phyloP scores from a whole-genome alignment of 2,113 vertebrate genomes.

The Jacana jacana region DNA sequence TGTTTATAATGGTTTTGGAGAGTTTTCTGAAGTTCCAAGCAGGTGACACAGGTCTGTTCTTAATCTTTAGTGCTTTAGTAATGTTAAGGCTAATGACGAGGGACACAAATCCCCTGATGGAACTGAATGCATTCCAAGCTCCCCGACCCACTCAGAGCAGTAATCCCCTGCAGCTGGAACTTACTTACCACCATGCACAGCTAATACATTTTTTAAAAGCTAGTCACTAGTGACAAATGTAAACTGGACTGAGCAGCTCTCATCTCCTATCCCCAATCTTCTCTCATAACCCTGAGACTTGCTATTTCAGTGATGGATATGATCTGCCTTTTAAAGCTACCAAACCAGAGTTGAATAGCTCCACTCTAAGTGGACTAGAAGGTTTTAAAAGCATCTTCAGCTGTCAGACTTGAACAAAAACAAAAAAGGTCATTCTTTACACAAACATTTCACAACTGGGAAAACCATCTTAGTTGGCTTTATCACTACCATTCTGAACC shows the following conservation, averaged over 20 bases:
- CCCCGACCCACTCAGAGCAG: constrained; percentile 87
- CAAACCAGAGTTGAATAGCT: constrained; percentile 61
- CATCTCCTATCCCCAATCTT: constrained; percentile 68
- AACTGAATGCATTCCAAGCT: constrained; percentile 91
- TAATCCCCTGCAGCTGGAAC: constrained; percentile 99
- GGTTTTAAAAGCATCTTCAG: constrained; percentile 79
- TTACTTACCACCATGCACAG: constrained; percentile 86
- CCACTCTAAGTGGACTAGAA: constrained; percentile 77
- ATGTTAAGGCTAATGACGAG: constrained; percentile 80
- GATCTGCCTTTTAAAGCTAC: constrained; percentile 75
- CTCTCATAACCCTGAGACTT: constrained; percentile 68
- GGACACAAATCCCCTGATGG: constrained; percentile 85
- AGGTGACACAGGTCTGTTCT: constrained; percentile 83
- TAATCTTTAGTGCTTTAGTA: constrained; percentile 79
- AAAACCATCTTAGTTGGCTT: constrained; percentile 72
- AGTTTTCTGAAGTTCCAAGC: constrained; percentile 73
- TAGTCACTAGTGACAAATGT: constrained; percentile 92
- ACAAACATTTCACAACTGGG: constrained; percentile 78
- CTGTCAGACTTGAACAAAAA: constrained; percentile 78
- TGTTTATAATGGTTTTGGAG: constrained; percentile 48
- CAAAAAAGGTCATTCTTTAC: constrained; percentile 76
- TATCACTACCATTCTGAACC: constrained; percentile 68
- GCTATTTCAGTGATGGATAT: constrained; percentile 75
- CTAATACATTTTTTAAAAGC: constrained; percentile 95
- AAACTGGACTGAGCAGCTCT: constrained; percentile 78